Percentiles rank a stretch among this genome's conserved stretches.
phyloP scores from a whole-genome alignment of 2,797 vertebrate species.

The Naso thynnoides region DNA sequence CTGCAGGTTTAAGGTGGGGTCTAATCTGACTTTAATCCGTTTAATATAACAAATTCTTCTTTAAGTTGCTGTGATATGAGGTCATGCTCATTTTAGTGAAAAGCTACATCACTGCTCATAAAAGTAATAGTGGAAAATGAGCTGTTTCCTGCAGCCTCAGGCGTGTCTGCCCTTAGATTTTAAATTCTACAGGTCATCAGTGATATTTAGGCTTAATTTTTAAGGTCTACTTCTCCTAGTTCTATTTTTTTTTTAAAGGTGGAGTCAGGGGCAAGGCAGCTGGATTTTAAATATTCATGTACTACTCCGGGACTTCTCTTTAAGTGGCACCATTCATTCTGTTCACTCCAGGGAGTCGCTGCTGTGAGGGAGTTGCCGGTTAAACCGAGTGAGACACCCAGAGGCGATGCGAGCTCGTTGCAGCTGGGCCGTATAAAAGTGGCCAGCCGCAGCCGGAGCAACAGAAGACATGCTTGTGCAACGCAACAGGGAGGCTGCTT shows the following conservation, averaged over 20 bases:
- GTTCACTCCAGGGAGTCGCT: background rate
- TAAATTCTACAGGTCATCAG: background rate
- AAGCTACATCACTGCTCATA: constrained; percentile 11
- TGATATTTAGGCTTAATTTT: constrained; percentile 8
- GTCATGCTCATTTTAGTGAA: constrained; percentile 21
- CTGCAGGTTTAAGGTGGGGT: too few relatives aligned
- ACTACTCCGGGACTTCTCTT: background rate
- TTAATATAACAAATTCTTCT: background rate
- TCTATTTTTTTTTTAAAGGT: constrained; percentile 3
- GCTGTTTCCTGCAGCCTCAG: background rate
- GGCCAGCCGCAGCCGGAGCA: background rate
- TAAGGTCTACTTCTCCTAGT: background rate
- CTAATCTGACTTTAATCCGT: too few relatives aligned
- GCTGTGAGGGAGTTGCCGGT: constrained; percentile 21
- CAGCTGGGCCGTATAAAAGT: constrained; percentile 70
- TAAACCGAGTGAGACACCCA: constrained; percentile 62
- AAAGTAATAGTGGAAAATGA: constrained; percentile 7
- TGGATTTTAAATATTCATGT: constrained; percentile 36
- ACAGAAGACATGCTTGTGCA: constrained; percentile 50
- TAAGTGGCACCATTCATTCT: constrained; percentile 1
- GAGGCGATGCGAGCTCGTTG: constrained; percentile 38
- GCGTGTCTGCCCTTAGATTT: background rate
- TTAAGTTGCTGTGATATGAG: constrained; percentile 3
- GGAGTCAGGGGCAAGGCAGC: constrained; percentile 5
- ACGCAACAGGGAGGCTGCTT: constrained; percentile 36